Conservation (phyloP, 2,797 vertebrate species). For the Poecile montanus region DNA sequence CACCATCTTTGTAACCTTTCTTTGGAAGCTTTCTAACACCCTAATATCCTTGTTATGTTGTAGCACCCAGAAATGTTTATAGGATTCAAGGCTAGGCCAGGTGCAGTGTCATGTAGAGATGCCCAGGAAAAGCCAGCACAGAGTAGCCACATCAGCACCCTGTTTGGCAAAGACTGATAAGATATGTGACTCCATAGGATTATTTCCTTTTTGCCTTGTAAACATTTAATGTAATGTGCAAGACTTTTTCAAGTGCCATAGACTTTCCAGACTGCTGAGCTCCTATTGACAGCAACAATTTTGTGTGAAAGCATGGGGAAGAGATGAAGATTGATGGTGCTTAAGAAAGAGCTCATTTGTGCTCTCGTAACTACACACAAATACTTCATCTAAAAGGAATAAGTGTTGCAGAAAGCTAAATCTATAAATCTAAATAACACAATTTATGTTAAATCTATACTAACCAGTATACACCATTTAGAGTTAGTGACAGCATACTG, state of each 20-base stretch:
- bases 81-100: not conserved
- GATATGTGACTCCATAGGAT: not conserved
- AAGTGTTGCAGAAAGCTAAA: not conserved
- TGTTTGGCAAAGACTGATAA: not conserved
- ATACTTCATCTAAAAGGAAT: not conserved
- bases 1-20: not conserved
- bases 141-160: not conserved
- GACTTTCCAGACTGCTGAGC: not conserved
- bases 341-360: not conserved
- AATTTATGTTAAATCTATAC: not conserved
- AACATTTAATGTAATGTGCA: not conserved
- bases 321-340: not conserved
- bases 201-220: not conserved
- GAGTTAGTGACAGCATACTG: not conserved
- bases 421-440: not conserved
- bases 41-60: not conserved
- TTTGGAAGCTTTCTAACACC: not conserved
- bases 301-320: not conserved
- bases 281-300: not conserved
- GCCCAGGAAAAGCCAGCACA: not conserved
- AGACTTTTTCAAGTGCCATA: not conserved
- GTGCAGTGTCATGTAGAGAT: not conserved
- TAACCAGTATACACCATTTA: not conserved
- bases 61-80: not conserved
- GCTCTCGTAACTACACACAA: not conserved